Evolutionary conservation across 2,113 vertebrate species (phyloP).

Genomic region (Atractosteus spatula): DNA sequence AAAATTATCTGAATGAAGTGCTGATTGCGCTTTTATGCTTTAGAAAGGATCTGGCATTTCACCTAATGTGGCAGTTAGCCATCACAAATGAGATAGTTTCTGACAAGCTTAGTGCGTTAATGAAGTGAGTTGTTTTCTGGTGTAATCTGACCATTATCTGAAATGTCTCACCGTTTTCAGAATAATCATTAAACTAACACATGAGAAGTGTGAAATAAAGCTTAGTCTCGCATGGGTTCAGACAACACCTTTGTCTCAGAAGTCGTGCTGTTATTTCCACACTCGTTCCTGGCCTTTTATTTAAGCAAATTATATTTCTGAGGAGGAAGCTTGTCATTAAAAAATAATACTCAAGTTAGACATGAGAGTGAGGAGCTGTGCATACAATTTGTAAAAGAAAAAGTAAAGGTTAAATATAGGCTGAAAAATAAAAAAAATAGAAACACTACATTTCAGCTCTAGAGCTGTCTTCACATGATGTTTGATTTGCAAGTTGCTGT

Average conservation of each 20-base stretch:
- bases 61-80: constrained; percentile 35
- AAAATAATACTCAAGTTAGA: too few species aligned
- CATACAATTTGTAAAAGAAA: too few species aligned
- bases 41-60: constrained; percentile 37
- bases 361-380: too few species aligned
- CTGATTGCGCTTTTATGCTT: constrained; percentile 35
- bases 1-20: constrained; percentile 39
- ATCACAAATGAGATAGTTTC: constrained; percentile 39
- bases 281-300: too few species aligned
- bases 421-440: too few species aligned
- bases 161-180: constrained; percentile 33
- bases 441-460: too few species aligned
- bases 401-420: too few species aligned
- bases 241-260: not conserved
- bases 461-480: too few species aligned
- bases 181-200: constrained; percentile 34
- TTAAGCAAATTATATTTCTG: too few species aligned
- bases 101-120: constrained; percentile 40
- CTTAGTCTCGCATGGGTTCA: not conserved
- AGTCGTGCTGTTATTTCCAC: too few species aligned
- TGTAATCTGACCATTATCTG: constrained; percentile 41
- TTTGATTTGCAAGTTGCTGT: too few species aligned
- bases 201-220: constrained; percentile 24
- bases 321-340: too few species aligned
- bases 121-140: constrained; percentile 45